phyloP scores from a whole-genome alignment of 2,113 vertebrate genomes.

The Gasterosteus nipponicus region DNA sequence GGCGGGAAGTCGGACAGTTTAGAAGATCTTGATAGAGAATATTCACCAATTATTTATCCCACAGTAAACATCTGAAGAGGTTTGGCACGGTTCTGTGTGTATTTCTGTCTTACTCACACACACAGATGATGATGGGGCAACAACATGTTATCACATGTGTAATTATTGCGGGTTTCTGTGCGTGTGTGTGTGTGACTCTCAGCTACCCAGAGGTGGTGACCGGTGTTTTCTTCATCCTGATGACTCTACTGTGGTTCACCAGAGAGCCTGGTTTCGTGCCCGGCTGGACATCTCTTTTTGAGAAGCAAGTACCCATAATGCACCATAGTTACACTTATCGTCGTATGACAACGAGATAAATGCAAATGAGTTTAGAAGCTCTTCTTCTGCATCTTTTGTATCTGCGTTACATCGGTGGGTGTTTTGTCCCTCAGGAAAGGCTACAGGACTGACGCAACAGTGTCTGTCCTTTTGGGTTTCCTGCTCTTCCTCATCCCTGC shows the following conservation, averaged over 20 bases:
- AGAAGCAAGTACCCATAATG: slow-evolving; percentile 83
- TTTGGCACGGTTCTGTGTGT: background rate
- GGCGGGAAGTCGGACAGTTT: background rate
- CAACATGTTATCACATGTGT: slow-evolving; percentile 16
- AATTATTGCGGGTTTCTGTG: slow-evolving; percentile 31
- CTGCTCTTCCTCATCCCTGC: slow-evolving; percentile 97
- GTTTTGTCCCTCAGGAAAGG: slow-evolving; percentile 85
- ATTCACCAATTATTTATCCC: background rate
- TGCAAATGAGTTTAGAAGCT: no score
- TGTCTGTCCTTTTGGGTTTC: slow-evolving; percentile 95
- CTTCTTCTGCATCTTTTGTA: background rate
- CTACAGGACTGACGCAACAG: slow-evolving; percentile 95
- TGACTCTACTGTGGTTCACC: slow-evolving; percentile 98
- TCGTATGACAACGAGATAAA: background rate
- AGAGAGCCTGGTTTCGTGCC: slow-evolving; percentile 96
- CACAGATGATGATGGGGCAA: slow-evolving; percentile 4
- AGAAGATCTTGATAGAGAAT: background rate
- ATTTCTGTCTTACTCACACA: slow-evolving; percentile 14
- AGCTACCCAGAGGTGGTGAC: slow-evolving; percentile 98
- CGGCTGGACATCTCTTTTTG: slow-evolving; percentile 98
- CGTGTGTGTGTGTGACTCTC: slow-evolving; percentile 24
- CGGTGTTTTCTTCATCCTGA: slow-evolving; percentile 94
- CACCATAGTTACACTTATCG: background rate
- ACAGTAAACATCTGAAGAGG: background rate
- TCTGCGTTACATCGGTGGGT: background rate